Evolutionary conservation across 2,797 vertebrate species (phyloP).

Genomic region (Anolis apletophallus): DNA sequence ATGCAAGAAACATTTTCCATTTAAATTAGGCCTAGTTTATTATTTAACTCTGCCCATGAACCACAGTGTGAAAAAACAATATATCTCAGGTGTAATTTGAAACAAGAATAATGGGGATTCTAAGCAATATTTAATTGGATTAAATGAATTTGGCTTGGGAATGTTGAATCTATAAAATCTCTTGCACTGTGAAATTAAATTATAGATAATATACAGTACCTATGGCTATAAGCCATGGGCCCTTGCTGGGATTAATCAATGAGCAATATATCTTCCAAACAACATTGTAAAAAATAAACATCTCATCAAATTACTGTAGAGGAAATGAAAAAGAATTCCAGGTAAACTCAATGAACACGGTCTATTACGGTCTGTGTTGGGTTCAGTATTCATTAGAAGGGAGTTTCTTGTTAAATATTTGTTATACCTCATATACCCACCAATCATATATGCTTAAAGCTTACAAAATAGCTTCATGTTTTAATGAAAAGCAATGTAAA

Average conservation of each 20-base stretch:
- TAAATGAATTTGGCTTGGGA: constrained; percentile 51
- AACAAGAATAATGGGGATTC: constrained; percentile 34
- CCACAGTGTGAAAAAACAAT: constrained; percentile 22
- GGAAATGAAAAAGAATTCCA: constrained; percentile 33
- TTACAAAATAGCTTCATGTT: constrained; percentile 17
- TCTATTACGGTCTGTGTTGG: constrained; percentile 3
- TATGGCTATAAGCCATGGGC: constrained; percentile 19
- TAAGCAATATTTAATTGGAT: constrained; percentile 52
- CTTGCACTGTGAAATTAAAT: constrained; percentile 41
- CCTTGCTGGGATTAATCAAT: constrained; percentile 42
- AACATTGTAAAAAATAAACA: constrained; percentile 47
- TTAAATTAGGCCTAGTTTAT: constrained; percentile 51
- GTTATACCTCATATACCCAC: constrained; percentile 5
- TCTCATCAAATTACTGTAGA: constrained; percentile 19
- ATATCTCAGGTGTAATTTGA: constrained; percentile 44
- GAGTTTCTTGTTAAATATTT: constrained; percentile 6
- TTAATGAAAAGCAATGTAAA: neutral
- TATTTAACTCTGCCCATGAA: constrained; percentile 43
- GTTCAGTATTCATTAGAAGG: constrained; percentile 16
- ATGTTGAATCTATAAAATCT: constrained; percentile 54
- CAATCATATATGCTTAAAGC: constrained; percentile 1
- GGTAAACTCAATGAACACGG: constrained; percentile 32
- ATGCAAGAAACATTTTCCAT: constrained; percentile 44
- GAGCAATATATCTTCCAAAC: constrained; percentile 44
- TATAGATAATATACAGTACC: constrained; percentile 29